Percentiles rank a stretch among this genome's conserved stretches.
phyloP scores from a whole-genome alignment of 2,113 vertebrate genomes.

The Formicarius rufipectus region DNA sequence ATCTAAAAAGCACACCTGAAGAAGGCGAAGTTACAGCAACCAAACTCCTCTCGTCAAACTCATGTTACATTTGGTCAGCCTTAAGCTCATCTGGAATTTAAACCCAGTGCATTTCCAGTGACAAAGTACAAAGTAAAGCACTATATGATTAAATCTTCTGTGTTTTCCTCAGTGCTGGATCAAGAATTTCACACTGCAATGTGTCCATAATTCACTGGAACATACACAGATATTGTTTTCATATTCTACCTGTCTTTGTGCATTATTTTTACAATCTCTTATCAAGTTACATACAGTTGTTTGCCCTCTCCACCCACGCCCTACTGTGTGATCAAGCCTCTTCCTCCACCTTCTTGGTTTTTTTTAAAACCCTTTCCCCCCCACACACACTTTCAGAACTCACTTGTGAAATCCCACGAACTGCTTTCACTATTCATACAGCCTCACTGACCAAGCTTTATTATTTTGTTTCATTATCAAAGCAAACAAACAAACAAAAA shows the following conservation, averaged over 20 bases:
- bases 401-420: not conserved
- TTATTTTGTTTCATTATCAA: not conserved
- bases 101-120: not conserved
- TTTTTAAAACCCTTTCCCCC: fast-evolving
- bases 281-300: not conserved
- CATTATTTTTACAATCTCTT: not conserved
- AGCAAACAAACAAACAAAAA: not conserved
- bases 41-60: not conserved
- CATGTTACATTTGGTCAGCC: not conserved
- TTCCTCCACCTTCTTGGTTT: not conserved
- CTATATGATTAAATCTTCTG: not conserved
- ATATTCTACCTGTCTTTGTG: not conserved
- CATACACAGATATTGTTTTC: not conserved
- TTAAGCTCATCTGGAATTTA: not conserved
- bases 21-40: not conserved
- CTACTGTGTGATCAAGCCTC: not conserved
- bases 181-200: not conserved
- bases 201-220: not conserved
- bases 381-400: not conserved
- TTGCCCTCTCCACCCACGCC: not conserved
- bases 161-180: not conserved
- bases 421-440: not conserved
- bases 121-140: not conserved
- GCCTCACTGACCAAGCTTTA: not conserved
- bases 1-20: not conserved